Percentiles rank a stretch among this genome's conserved stretches.
Conservation (phyloP, 2,797 vertebrate species). For the Otolemur crassicaudatus region DNA sequence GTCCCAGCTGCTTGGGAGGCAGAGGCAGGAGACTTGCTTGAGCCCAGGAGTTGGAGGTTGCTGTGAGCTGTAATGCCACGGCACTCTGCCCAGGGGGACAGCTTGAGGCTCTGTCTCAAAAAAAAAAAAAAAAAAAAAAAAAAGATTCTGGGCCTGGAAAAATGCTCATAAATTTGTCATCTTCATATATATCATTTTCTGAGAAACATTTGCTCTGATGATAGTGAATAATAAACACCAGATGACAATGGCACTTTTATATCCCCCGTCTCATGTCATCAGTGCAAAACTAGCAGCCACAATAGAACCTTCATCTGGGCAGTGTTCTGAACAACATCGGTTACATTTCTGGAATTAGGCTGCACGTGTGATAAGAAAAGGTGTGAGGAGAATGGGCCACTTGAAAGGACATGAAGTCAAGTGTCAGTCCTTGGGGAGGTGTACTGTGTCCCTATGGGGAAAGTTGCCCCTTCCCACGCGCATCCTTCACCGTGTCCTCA, state of each 20-base stretch:
- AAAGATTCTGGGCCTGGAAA: background rate
- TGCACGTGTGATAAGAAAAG: background rate
- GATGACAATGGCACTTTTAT: conserved; percentile 7
- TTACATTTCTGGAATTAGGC: conserved; percentile 51
- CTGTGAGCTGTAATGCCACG: too few relatives aligned
- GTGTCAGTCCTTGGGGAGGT: background rate
- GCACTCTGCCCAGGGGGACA: too few relatives aligned
- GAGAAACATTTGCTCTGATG: conserved; percentile 13
- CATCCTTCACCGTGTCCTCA: background rate
- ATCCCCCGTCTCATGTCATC: conserved; percentile 57
- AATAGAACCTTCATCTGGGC: background rate
- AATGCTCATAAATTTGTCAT: conserved; percentile 19
- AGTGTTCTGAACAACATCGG: conserved; percentile 31
- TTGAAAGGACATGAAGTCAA: conserved; percentile 33
- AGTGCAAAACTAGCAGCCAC: background rate
- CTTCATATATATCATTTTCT: conserved; percentile 2
- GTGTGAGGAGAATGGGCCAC: background rate
- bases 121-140: too few relatives aligned
- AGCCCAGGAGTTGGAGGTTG: too few relatives aligned
- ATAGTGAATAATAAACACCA: conserved; percentile 40
- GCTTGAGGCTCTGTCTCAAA: too few relatives aligned
- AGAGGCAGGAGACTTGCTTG: too few relatives aligned
- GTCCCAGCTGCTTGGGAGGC: too few relatives aligned
- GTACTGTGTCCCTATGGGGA: background rate
- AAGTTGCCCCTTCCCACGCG: background rate